Evolutionary conservation across 35 echinoderm and acorn worm genomes (phyloP).

Genomic region (Patiria miniata): DNA sequence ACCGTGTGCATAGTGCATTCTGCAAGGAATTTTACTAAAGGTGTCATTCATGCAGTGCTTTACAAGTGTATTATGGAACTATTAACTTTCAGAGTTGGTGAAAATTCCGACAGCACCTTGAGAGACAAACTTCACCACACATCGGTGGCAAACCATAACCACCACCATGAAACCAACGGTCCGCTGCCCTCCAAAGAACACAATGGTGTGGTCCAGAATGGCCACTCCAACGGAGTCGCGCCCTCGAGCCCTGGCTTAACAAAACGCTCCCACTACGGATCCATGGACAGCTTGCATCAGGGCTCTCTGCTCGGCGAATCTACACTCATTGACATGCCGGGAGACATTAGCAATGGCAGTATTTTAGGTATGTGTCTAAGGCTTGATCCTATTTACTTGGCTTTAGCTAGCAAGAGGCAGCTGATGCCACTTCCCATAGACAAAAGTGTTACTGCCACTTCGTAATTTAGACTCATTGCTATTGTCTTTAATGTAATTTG

Average conservation of each 20-base stretch:
- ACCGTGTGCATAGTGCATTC: too few species aligned
- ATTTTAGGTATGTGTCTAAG: too few species aligned
- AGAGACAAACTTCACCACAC: background rate
- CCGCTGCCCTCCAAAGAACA: background rate
- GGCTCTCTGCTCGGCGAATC: background rate
- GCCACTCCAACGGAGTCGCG: background rate
- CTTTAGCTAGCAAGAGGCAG: background rate
- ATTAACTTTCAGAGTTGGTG: slow-evolving; percentile 36
- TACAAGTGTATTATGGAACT: too few species aligned
- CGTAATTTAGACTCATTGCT: background rate
- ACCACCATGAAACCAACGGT: background rate
- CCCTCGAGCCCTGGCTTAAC: background rate
- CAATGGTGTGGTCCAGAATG: background rate
- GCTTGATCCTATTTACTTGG: background rate
- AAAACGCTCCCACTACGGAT: background rate
- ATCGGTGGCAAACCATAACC: background rate
- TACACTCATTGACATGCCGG: background rate
- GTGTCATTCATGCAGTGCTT: too few species aligned
- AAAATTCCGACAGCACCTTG: slow-evolving; percentile 21
- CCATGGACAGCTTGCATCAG: background rate
- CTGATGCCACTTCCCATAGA: too few species aligned
- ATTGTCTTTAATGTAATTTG: background rate
- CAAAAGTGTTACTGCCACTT: background rate
- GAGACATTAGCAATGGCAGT: too few species aligned
- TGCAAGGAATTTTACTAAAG: too few species aligned